Evolutionary conservation across 2,797 vertebrate genomes (phyloP).

Genomic region (Sebastes steindachneri): DNA sequence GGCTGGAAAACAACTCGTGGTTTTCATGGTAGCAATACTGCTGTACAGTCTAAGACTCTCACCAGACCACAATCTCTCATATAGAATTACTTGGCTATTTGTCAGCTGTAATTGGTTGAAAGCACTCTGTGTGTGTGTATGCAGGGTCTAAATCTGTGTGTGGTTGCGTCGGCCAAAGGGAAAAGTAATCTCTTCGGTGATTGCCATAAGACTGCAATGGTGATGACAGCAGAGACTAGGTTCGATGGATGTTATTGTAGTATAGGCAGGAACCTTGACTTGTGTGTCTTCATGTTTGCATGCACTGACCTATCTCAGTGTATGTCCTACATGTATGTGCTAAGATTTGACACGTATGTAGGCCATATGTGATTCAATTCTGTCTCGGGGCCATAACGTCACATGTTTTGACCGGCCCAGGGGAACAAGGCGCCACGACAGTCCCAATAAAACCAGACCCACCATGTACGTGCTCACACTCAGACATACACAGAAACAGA

Average conservation of each 20-base stretch:
- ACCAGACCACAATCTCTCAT: constrained; percentile 62
- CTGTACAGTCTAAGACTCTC: constrained; percentile 32
- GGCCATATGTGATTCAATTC: background rate
- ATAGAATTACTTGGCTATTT: constrained; percentile 68
- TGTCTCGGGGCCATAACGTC: constrained; percentile 3
- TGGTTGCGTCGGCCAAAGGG: constrained; percentile 24
- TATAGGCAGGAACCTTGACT: constrained; percentile 1
- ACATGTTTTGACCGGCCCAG: constrained; percentile 52
- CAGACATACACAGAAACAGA: constrained; percentile 10
- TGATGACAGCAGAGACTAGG: constrained; percentile 39
- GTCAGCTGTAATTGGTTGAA: constrained; percentile 57
- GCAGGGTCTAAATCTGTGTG: constrained; percentile 23
- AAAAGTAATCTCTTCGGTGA: constrained; percentile 41
- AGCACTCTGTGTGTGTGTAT: background rate
- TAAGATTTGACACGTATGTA: background rate
- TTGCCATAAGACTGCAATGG: constrained; percentile 9
- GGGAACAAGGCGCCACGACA: constrained; percentile 35
- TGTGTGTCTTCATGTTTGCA: background rate
- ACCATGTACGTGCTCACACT: background rate
- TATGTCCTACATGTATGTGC: background rate
- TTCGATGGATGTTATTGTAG: constrained; percentile 37
- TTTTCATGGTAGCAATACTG: constrained; percentile 59
- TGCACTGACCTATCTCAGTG: background rate
- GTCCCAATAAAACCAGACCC: constrained; percentile 43
- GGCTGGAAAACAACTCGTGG: constrained; percentile 60